Evolutionary conservation across 2,888 invertebrate genomes (phyloP), one percentile per base, ranked within the genome.

Genomic region (Hyalella azteca): DNA sequence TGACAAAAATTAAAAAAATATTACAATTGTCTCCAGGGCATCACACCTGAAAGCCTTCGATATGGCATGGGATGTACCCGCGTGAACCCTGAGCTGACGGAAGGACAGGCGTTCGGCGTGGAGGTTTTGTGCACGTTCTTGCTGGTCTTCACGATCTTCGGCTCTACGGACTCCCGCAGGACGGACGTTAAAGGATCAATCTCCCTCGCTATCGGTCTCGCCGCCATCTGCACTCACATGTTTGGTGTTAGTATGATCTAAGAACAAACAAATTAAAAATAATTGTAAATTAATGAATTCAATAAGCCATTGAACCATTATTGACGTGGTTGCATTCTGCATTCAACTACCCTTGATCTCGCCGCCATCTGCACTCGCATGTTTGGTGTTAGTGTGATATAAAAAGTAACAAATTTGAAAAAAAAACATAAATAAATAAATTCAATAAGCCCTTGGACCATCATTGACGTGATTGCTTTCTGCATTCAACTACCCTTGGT

Each of bases 291-390:
- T n/a, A n/a, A n/a, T n/a, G n/a, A n/a, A n/a, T n/a, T n/a, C n/a
- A n/a, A n/a, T n/a, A n/a, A n/a, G n/a, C n/a, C n/a, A n/a, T n/a
- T n/a, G n/a, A n/a, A n/a, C n/a, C n/a, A n/a, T n/a, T n/a, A n/a
- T n/a, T n/a, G n/a, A n/a, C n/a, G n/a, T n/a, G n/a, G n/a, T n/a
- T n/a, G n/a, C n/a, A n/a, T n/a, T n/a, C n/a, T n/a, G n/a, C n/a
- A n/a, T n/a, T n/a, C n/a, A n/a, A n/a, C n/a, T n/a, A n/a, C 95
- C 79, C 96, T 97, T 86, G 97, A 97, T 0, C 89, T 96, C 85
- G 92, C 93, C 79, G 93, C 93, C 19, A 95, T 97, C 75, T 41
- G 41, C 45, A 75, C 75, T 5, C 75, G 45, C n/a, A n/a, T 75
- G 26, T 75, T 75, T 7, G 75, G 75, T 11, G 75, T 75, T 22